Conservation (phyloP, 2,888 invertebrate genomes). For the Amiota communis region DNA sequence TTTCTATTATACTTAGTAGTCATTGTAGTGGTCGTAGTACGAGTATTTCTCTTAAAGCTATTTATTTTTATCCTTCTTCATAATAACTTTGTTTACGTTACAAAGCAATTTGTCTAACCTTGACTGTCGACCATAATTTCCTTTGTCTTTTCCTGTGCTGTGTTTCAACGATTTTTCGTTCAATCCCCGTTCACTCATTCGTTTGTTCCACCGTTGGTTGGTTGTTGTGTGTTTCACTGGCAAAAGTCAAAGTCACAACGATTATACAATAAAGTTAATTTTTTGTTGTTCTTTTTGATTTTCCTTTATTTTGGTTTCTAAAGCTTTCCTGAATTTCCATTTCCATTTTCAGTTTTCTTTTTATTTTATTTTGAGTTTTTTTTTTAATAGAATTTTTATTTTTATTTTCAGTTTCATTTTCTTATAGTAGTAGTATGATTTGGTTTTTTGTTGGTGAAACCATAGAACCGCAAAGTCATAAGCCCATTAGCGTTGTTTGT, state of each 20-base stretch:
- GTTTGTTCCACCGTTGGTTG: not conserved
- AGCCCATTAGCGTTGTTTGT: slow-evolving; percentile 14
- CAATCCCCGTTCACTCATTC: no score
- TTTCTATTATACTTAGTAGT: no score
- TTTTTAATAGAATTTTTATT: not conserved
- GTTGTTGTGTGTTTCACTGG: not conserved
- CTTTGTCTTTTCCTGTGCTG: not conserved
- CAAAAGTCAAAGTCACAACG: slow-evolving; percentile 15
- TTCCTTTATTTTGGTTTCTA: not conserved
- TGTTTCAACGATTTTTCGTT: no score
- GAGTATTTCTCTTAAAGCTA: not conserved
- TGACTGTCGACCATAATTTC: not conserved
- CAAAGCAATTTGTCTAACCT: slow-evolving; percentile 7
- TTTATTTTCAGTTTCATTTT: not conserved
- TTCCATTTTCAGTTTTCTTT: not conserved
- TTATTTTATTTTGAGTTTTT: not conserved
- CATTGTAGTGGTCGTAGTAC: no score
- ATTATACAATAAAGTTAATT: not conserved
- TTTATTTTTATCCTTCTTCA: not conserved
- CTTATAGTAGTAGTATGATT: not conserved
- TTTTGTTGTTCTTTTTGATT: no score
- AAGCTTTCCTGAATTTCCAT: not conserved
- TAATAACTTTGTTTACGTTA: slow-evolving; percentile 1
- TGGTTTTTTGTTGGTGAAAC: not conserved
- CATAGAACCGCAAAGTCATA: not conserved